Evolutionary conservation across 1,140 invertebrate genomes (phyloP).

Genomic region (Tenebrio molitor): DNA sequence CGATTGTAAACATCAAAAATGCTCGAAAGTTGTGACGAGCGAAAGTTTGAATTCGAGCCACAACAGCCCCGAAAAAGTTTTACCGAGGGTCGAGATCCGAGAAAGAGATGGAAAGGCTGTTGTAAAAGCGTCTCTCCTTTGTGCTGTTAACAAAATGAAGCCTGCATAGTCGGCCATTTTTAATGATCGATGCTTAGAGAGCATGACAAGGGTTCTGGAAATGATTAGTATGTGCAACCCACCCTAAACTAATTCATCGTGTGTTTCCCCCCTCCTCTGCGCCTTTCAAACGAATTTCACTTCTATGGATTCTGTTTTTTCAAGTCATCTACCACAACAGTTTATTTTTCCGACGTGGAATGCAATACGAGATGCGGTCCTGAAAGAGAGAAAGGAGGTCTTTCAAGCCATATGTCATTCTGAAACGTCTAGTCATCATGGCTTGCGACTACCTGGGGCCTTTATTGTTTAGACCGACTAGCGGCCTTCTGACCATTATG

Average conservation of each 20-base stretch:
- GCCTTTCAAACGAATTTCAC: conserved; percentile 49
- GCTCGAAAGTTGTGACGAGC: conserved; percentile 26
- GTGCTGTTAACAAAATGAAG: conserved; percentile 55
- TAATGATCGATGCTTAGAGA: conserved; percentile 59
- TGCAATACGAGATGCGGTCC: conserved; percentile 53
- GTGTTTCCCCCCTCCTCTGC: conserved; percentile 30
- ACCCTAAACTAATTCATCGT: conserved; percentile 51
- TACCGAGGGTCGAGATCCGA: conserved; percentile 23
- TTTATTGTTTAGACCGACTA: conserved; percentile 35
- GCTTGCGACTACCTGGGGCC: conserved; percentile 42
- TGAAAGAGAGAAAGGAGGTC: conserved; percentile 48
- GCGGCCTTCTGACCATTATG: conserved; percentile 15
- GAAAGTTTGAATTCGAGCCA: conserved; percentile 42
- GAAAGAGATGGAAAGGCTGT: conserved; percentile 38
- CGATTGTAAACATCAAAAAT: conserved; percentile 24
- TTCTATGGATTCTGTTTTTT: conserved; percentile 56
- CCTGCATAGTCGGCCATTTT: conserved; percentile 56
- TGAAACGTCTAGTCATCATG: conserved; percentile 47
- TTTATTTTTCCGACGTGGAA: conserved; percentile 56
- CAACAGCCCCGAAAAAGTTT: conserved; percentile 24
- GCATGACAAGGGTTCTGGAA: conserved; percentile 57
- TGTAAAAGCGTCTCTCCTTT: conserved; percentile 42
- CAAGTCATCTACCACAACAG: conserved; percentile 48
- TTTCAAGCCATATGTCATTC: conserved; percentile 56
- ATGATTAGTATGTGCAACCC: conserved; percentile 58